phyloP scores from a whole-genome alignment of 2,113 vertebrate genomes.

The Melanerpes aurifrons region DNA sequence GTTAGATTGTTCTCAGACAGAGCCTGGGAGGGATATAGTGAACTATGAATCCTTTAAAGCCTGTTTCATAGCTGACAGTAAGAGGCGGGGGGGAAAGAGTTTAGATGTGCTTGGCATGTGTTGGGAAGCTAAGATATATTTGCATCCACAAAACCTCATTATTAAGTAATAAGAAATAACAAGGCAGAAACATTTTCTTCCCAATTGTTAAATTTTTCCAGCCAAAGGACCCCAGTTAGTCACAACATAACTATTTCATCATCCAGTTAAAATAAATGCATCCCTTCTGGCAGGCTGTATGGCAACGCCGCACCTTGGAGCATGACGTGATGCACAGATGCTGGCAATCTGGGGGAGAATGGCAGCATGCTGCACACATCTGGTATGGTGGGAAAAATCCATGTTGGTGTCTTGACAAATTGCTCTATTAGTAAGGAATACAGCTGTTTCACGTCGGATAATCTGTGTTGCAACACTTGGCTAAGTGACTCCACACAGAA shows the following conservation, averaged over 20 bases:
- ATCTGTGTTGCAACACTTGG: constrained; percentile 53
- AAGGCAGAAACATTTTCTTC: constrained; percentile 25
- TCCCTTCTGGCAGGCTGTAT: not conserved
- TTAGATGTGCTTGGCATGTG: not conserved
- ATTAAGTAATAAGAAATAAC: not conserved
- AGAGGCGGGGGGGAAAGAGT: not conserved
- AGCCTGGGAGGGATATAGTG: not conserved
- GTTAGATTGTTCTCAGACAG: not conserved
- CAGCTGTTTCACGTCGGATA: constrained; percentile 69
- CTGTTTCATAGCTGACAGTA: not conserved
- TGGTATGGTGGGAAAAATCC: constrained; percentile 62
- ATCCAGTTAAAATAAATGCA: not conserved
- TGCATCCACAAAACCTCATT: not conserved
- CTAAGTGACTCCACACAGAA: not conserved
- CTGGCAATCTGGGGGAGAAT: not conserved
- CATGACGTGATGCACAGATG: constrained; percentile 35
- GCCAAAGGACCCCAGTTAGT: constrained; percentile 15
- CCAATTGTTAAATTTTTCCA: constrained; percentile 50
- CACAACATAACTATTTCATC: constrained; percentile 60
- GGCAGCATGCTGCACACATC: constrained; percentile 42
- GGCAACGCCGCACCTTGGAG: constrained; percentile 46
- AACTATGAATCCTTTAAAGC: not conserved
- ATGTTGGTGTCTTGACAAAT: constrained; percentile 64
- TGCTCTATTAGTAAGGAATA: constrained; percentile 72
- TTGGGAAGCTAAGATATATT: not conserved